Base-by-base conservation (phyloP, 2,113 vertebrate species). In the Pogonocichla stellata region DNA sequence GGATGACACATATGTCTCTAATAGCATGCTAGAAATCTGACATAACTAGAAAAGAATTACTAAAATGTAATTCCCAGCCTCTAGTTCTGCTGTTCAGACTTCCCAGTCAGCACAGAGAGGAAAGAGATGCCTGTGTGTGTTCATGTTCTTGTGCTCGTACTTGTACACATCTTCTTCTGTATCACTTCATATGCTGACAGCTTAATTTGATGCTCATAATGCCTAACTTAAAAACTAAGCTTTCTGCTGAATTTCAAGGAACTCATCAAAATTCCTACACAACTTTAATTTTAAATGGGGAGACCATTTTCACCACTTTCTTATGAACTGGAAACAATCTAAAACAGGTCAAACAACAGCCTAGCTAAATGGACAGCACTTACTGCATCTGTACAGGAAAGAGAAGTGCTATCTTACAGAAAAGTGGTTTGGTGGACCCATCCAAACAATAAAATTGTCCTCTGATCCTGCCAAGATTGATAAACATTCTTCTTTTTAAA, bases 1-100 rank as follows among this genome's bases (percentile, higher is more conserved):
- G 96, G 97, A 97, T 98, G 98, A 98, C 97, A 98, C 98, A 98
- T 97, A 95, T 97, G 98, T 98, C 97, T 97, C 97, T 98, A 98
- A 98, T 97, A 98, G 96, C 97, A 97, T 95, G 95, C 97, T 98
- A 97, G 97, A 98, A 98, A 97, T 96, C 98, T 98, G 98, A 98
- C 98, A 98, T 98, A 97, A 97, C 96, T 96, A 98, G 98, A 98
- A 98, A 98, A 97, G 97, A 98, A 98, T 98, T 96, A 96, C 97
- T 97, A 97, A 97, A 97, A 98, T 96, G 97, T 88, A 95, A 97
- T 97, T 98, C 96, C 92, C 93, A 94, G 97, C 85, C 89, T 92
- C 89, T 87, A 70, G 91, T 90, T 84, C 93, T 92, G 92, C 93
- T 85, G 87, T 88, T 95, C 92, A 92, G 88, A 71, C 92, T 97